Percentiles rank a stretch among this genome's conserved stretches.
Conservation (phyloP, 2,888 invertebrate genomes). For the Apotomis betuletana region DNA sequence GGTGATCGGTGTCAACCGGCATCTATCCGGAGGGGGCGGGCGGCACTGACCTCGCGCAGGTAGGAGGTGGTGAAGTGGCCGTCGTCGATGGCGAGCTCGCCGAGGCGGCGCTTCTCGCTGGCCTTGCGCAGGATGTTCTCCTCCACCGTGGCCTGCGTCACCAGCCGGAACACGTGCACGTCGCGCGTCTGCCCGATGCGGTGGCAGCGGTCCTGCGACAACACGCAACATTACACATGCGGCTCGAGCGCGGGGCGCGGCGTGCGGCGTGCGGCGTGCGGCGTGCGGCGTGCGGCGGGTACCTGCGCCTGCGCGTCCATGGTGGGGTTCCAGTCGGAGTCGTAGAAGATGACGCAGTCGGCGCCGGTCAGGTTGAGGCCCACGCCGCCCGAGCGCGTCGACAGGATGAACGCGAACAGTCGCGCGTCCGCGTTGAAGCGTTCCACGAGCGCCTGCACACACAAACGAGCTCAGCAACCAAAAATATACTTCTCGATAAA, state of each 20-base stretch:
- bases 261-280: too few species aligned
- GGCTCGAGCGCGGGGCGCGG: too few species aligned
- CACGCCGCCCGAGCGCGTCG: constrained; percentile 98
- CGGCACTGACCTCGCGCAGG: constrained; percentile 86
- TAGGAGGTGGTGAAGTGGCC: constrained; percentile 99
- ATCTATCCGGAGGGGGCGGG: too few species aligned
- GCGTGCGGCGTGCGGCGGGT: background rate
- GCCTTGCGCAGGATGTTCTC: constrained; percentile 99
- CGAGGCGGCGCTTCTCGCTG: constrained; percentile 97
- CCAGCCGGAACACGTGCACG: constrained; percentile 98
- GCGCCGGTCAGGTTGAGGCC: constrained; percentile 99
- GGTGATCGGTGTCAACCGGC: too few species aligned
- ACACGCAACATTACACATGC: background rate
- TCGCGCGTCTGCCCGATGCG: constrained; percentile 99
- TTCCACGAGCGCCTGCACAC: constrained; percentile 94
- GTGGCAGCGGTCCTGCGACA: constrained; percentile 97
- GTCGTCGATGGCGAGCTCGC: constrained; percentile 98
- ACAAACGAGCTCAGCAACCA: background rate
- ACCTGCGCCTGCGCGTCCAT: constrained; percentile 96
- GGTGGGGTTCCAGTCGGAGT: constrained; percentile 99
- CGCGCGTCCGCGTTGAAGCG: constrained; percentile 97
- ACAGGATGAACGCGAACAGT: constrained; percentile 98
- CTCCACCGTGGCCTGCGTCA: constrained; percentile 98
- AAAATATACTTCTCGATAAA: too few species aligned
- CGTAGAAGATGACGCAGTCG: constrained; percentile 99